These are phyloP conservation scores for Leptopilina boulardi DNA, from an alignment of 1,140 invertebrate species.

Conservation along the genomic window DNA sequence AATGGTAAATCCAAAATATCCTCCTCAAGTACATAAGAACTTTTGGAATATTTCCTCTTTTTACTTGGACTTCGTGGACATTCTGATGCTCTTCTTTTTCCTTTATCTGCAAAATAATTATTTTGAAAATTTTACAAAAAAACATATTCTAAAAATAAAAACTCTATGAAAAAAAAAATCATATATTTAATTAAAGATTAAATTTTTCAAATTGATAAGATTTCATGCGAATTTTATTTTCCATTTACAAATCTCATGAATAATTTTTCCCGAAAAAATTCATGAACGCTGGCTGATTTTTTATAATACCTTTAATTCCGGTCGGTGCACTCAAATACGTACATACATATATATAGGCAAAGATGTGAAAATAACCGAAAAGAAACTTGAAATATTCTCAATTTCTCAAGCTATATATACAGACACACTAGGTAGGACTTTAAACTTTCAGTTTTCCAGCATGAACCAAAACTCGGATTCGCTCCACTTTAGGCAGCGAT, in stretches of 20 bases:
- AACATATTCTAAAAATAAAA: no score
- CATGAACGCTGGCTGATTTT: background rate
- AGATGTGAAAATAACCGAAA: background rate
- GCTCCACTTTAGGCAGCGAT: conserved; percentile 16
- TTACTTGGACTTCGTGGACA: conserved; percentile 66
- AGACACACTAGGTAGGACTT: background rate
- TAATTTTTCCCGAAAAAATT: background rate
- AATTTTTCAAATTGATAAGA: no score
- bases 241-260: background rate
- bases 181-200: no score
- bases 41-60: conserved; percentile 65
- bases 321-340: background rate
- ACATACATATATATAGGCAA: background rate
- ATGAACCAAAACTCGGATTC: background rate
- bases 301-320: background rate
- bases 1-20: conserved; percentile 57
- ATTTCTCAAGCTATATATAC: background rate
- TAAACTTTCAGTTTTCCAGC: background rate
- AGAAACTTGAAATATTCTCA: conserved; percentile 9
- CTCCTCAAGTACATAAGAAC: conserved; percentile 60
- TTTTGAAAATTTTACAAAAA: no score
- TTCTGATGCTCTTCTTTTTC: conserved; percentile 65
- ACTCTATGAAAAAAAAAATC: no score
- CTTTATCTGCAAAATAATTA: conserved; percentile 59
- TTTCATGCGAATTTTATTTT: no score